Conservation (phyloP, 2,888 invertebrate species). For the Rotaria socialis region DNA sequence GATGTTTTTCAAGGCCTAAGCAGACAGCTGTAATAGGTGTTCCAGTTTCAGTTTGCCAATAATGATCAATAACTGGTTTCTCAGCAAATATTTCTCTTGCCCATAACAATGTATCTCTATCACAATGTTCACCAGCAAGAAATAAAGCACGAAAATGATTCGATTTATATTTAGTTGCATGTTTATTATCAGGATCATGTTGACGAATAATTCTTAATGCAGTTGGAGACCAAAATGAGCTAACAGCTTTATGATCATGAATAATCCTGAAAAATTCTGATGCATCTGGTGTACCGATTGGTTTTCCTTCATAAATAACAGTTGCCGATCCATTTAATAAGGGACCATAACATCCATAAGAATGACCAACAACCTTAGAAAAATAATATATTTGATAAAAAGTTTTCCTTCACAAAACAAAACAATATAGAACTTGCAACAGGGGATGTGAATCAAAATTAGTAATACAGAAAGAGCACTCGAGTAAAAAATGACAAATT, state of each 20-base stretch:
- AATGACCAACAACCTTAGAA: constrained; percentile 87
- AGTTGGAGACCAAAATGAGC: constrained; percentile 83
- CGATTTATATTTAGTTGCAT: constrained; percentile 51
- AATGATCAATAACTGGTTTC: constrained; percentile 78
- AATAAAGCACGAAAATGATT: constrained; percentile 62
- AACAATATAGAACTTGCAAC: too few species aligned
- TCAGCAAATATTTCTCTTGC: constrained; percentile 67
- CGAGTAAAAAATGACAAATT: too few species aligned
- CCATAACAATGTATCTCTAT: constrained; percentile 79
- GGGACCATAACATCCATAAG: constrained; percentile 87
- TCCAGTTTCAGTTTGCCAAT: constrained; percentile 96
- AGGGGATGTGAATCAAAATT: too few species aligned
- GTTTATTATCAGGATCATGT: constrained; percentile 59
- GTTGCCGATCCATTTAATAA: constrained; percentile 72
- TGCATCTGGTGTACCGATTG: constrained; percentile 85
- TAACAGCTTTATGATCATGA: constrained; percentile 76
- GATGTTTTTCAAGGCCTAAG: constrained; percentile 66
- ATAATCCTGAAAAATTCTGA: constrained; percentile 84
- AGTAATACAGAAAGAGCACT: too few species aligned
- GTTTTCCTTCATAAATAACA: constrained; percentile 76
- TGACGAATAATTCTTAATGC: constrained; percentile 78
- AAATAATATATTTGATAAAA: constrained; percentile 62
- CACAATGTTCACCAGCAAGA: constrained; percentile 87
- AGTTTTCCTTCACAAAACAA: too few species aligned
- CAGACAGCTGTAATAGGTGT: constrained; percentile 81